phyloP scores from a whole-genome alignment of 2,888 invertebrate genomes.

The Pimpla rufipes region DNA sequence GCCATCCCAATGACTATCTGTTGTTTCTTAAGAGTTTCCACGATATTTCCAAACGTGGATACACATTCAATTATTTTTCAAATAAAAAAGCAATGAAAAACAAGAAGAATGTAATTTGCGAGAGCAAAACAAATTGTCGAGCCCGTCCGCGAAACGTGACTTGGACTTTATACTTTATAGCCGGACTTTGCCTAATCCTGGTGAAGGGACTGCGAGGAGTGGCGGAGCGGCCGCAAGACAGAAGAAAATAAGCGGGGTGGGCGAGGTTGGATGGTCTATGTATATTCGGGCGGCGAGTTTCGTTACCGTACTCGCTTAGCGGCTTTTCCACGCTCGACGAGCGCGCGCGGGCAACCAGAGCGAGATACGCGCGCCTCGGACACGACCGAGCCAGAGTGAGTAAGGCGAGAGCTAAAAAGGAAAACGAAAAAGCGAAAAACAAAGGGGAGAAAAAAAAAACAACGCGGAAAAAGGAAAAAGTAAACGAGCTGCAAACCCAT shows the following conservation, averaged over 20 bases:
- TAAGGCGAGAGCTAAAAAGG: conserved; percentile 36
- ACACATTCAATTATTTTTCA: neutral
- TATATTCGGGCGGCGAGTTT: conserved; percentile 61
- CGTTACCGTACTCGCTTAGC: conserved; percentile 69
- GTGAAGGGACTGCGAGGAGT: conserved; percentile 34
- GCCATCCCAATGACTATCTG: too few relatives aligned
- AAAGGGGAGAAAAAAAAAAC: conserved; percentile 26
- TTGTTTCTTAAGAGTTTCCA: too few relatives aligned
- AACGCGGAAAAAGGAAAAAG: conserved; percentile 50
- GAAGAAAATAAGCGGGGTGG: conserved; percentile 51
- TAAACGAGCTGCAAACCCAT: conserved; percentile 71
- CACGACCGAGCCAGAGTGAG: conserved; percentile 52
- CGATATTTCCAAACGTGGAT: neutral
- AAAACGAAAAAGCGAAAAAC: conserved; percentile 35
- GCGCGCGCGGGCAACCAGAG: conserved; percentile 59
- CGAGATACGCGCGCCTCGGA: conserved; percentile 52
- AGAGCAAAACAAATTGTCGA: conserved; percentile 12
- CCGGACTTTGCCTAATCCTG: conserved; percentile 65
- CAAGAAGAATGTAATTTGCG: neutral
- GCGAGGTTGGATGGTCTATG: conserved; percentile 43
- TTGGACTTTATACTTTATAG: conserved; percentile 60
- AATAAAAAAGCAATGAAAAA: neutral
- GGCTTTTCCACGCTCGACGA: conserved; percentile 70
- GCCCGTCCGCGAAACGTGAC: conserved; percentile 41
- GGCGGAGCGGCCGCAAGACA: conserved; percentile 44